Evolutionary conservation across 2,797 vertebrate genomes (phyloP).

Genomic region (Denticeps clupeoides): DNA sequence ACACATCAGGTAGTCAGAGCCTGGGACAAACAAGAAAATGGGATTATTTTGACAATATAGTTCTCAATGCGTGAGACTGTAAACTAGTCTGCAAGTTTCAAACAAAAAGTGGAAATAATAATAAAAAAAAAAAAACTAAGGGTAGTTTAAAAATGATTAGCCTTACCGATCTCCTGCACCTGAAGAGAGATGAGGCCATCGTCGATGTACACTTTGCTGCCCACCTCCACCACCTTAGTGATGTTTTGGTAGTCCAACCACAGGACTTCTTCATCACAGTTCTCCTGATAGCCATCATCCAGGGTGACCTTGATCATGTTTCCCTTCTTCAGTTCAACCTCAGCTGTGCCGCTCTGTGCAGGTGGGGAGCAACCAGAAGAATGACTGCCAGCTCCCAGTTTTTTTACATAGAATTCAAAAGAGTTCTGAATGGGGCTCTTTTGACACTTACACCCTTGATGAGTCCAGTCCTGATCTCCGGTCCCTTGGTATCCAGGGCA

Average conservation of each 20-base stretch:
- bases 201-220: constrained; percentile 90
- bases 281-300: constrained; percentile 77
- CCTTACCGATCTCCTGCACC: constrained; percentile 82
- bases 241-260: constrained; percentile 98
- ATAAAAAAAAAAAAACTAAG: background rate
- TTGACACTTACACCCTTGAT: constrained; percentile 85
- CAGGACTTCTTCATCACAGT: constrained; percentile 71
- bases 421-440: too few relatives aligned
- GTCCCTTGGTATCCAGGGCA: constrained; percentile 95
- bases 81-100: background rate
- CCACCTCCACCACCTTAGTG: constrained; percentile 75
- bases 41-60: too few relatives aligned
- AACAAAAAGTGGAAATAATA: background rate
- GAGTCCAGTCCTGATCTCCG: constrained; percentile 95
- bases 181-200: constrained; percentile 90
- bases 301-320: constrained; percentile 76
- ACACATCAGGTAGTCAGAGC: constrained; percentile 69
- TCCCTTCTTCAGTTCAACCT: constrained; percentile 89
- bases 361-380: background rate
- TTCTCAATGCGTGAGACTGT: too few relatives aligned
- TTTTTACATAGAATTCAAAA: background rate
- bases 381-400: background rate
- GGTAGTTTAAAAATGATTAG: background rate
- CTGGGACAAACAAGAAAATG: constrained; percentile 40
- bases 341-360: constrained; percentile 81